Evolutionary conservation across 1,140 invertebrate genomes (phyloP), one percentile per base, ranked within the genome.

Genomic region (Chionoecetes opilio): DNA sequence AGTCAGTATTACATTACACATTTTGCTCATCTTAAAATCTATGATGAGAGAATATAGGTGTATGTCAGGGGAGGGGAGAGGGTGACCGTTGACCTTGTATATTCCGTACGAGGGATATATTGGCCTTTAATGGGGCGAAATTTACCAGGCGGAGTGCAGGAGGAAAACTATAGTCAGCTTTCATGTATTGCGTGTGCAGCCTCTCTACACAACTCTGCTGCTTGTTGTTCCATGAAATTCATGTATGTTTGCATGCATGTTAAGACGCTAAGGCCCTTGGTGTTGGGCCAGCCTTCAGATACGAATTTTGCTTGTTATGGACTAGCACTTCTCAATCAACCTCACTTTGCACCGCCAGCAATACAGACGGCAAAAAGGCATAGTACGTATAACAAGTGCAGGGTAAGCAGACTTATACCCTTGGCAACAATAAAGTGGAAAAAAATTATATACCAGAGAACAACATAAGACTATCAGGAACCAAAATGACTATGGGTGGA

Each of bases 181-280:
- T 8, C 21, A 90, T 90, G 88, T 90, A 41, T 90, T 53, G 9
- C 38, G n/a, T 90, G 88, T 26, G 21, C 88, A 90, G 17, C 53
- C 86, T 38, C 37, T 37, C 35, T 38, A 90, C n/a, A 90, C 88
- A 53, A 90, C 88, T 29, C 41, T 31, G 38, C 26, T 90, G 26
- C 32, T 75, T 75, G 21, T 75, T 38, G 17, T 90, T 41, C 88
- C 88, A 90, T 90, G 88, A 53, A 90, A 90, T 8, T 90, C 89
- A 35, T 91, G 86, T 88, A 88, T 88, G 89, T 91, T 91, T 46
- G 34, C 35, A 75, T 34, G 89, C 46, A 75, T 91, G 89, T 91
- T 91, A 91, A 75, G 11, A 11, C 46, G 31, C 26, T n/a, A 29
- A 0, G 88, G 88, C 8, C n/a, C 31, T 29, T 9, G 41, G 88